Percentiles rank a stretch among this genome's conserved stretches.
phyloP scores from a whole-genome alignment of 2,888 invertebrate species.

The Xestia ashworthii region DNA sequence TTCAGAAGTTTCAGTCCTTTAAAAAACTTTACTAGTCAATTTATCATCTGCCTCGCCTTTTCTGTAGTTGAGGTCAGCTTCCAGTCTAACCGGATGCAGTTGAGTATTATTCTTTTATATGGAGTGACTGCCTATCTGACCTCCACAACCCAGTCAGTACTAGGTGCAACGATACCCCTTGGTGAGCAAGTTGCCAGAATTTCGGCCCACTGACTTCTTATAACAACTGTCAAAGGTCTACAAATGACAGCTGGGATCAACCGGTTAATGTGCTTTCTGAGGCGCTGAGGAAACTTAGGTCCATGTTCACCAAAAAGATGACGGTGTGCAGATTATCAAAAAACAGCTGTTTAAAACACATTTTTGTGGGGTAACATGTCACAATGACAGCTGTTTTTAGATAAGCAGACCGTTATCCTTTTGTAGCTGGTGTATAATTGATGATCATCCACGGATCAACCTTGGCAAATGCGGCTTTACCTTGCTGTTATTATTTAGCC shows the following conservation, averaged over 20 bases:
- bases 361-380: too few relatives aligned
- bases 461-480: too few relatives aligned
- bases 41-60: not conserved
- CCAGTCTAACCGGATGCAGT: not conserved
- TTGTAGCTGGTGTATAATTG: not conserved
- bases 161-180: too few relatives aligned
- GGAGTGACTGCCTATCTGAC: not conserved
- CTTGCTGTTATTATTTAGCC: not conserved
- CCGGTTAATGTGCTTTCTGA: not conserved
- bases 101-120: not conserved
- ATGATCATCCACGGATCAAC: not conserved
- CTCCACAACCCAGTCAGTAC: not conserved
- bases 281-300: not conserved
- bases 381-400: too few relatives aligned
- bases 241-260: not conserved
- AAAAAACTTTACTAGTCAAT: not conserved
- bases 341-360: too few relatives aligned
- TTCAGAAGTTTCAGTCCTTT: conserved; percentile 28
- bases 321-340: too few relatives aligned
- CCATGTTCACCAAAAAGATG: too few relatives aligned
- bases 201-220: not conserved
- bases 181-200: not conserved
- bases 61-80: not conserved
- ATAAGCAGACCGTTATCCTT: too few relatives aligned
- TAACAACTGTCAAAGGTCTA: not conserved